A percentile compares a stretch with the other conserved stretches of the same genome.
phyloP scores from a whole-genome alignment of 2,113 vertebrate genomes.

The Corynorhinus townsendii region DNA sequence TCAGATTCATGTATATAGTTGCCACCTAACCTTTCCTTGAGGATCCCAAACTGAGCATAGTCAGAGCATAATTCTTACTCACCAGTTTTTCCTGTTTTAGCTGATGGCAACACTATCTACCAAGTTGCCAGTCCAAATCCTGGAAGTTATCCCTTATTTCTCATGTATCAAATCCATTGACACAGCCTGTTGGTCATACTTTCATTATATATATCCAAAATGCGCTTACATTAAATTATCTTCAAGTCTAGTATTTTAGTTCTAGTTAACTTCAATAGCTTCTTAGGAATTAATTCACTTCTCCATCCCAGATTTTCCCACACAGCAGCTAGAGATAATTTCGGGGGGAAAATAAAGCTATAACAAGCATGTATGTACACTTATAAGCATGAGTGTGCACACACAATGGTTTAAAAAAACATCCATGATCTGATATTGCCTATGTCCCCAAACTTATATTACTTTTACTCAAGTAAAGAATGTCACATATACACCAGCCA shows the following conservation, averaged over 20 bases:
- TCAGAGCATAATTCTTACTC: background rate
- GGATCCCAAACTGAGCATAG: background rate
- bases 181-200: background rate
- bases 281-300: background rate
- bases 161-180: background rate
- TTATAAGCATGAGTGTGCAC: background rate
- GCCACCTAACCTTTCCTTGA: background rate
- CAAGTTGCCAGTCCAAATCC: background rate
- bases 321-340: background rate
- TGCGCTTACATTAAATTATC: background rate
- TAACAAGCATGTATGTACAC: background rate
- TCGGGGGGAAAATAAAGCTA: background rate
- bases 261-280: background rate
- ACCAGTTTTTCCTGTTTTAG: background rate
- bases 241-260: background rate
- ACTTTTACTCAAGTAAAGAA: background rate
- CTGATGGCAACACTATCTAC: background rate
- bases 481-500: background rate
- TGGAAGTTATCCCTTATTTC: background rate
- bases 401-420: background rate
- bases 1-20: background rate
- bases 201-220: background rate
- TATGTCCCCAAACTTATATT: background rate
- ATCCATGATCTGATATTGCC: background rate
- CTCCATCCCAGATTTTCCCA: background rate